These are phyloP conservation scores for Aptenodytes forsteri DNA, from an alignment of 2,113 vertebrate genomes.

Conservation along the genomic window DNA sequence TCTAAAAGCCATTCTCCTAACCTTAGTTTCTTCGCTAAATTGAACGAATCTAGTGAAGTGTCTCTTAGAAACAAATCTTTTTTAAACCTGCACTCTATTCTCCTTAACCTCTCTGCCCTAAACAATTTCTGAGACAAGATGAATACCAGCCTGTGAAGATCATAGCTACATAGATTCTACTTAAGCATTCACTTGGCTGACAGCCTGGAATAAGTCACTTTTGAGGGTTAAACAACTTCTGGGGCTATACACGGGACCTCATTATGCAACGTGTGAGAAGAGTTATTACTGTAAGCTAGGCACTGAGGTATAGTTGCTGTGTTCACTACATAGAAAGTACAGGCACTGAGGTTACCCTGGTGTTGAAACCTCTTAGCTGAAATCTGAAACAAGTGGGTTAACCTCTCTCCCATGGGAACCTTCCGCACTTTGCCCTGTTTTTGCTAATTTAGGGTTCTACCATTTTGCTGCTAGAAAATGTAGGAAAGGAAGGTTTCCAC, in stretches of 20 bases:
- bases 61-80: slow-evolving; percentile 59
- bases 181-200: slow-evolving; percentile 45
- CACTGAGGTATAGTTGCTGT: neutral
- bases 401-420: neutral
- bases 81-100: slow-evolving; percentile 50
- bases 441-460: neutral
- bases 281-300: neutral
- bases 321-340: neutral
- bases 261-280: slow-evolving; percentile 3
- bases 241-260: neutral
- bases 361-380: neutral
- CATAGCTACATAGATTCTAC: slow-evolving; percentile 11
- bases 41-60: slow-evolving; percentile 36
- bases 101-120: slow-evolving; percentile 53
- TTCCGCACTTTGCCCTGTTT: neutral
- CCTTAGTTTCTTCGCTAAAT: slow-evolving; percentile 38
- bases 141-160: slow-evolving; percentile 29
- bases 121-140: slow-evolving; percentile 51
- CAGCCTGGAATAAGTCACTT: slow-evolving; percentile 55
- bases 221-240: slow-evolving; percentile 40
- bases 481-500: neutral
- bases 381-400: neutral
- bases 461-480: neutral
- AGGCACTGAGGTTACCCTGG: neutral
- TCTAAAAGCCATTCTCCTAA: slow-evolving; percentile 17